A percentile compares a stretch with the other conserved stretches of the same genome.
Conservation (phyloP, 2,888 invertebrate genomes). For the Venustoraphidia nigricollis region DNA sequence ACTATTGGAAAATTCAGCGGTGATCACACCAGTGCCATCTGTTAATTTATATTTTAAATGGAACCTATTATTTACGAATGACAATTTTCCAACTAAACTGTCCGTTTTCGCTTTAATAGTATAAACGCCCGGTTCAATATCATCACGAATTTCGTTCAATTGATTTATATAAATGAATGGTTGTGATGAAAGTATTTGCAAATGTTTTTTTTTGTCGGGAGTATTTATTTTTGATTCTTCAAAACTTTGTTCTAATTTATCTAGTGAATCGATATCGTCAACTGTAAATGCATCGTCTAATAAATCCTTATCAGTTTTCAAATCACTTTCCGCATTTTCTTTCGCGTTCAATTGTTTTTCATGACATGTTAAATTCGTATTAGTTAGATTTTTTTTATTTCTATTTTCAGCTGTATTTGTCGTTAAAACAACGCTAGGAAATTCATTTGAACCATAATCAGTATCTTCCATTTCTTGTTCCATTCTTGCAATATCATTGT, state of each 20-base stretch:
- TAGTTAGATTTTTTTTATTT: too few species aligned
- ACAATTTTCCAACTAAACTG: slow-evolving; percentile 36
- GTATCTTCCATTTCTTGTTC: not conserved
- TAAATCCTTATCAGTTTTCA: slow-evolving; percentile 2
- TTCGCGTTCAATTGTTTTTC: not conserved
- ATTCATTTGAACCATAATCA: not conserved
- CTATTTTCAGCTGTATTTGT: too few species aligned
- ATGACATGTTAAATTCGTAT: too few species aligned
- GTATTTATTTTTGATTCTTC: not conserved
- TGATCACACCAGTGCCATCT: slow-evolving; percentile 38
- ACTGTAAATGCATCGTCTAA: not conserved
- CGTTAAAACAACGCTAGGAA: too few species aligned
- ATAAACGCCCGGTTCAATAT: slow-evolving; percentile 29
- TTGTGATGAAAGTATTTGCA: slow-evolving; percentile 15
- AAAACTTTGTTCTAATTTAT: not conserved
- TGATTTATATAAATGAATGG: slow-evolving; percentile 34
- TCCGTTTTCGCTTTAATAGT: slow-evolving; percentile 41
- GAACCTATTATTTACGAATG: slow-evolving; percentile 35
- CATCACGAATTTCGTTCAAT: slow-evolving; percentile 19
- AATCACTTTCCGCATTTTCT: not conserved
- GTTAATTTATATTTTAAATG: slow-evolving; percentile 37
- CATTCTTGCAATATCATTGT: not conserved
- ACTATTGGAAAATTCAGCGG: slow-evolving; percentile 38
- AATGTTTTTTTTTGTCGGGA: too few species aligned
- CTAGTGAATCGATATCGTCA: not conserved